A percentile compares a stretch with the other conserved stretches of the same genome.
Conservation (phyloP, 2,113 vertebrate species). For the Climacteris rufus region DNA sequence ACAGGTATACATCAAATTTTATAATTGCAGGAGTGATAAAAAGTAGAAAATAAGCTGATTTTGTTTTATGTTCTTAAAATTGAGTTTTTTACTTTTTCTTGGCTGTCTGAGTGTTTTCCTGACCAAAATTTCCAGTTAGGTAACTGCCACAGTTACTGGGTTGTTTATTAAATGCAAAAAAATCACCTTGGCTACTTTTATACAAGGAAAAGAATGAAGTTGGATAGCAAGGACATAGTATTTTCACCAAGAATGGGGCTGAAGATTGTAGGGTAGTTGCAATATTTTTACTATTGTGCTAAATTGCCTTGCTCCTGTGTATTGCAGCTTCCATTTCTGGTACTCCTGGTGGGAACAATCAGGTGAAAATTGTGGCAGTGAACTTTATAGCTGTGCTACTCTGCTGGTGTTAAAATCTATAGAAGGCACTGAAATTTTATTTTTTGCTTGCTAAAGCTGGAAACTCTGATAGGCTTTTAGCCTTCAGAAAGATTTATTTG, state of each 20-base stretch:
- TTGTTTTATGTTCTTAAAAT: neutral
- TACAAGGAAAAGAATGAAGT: neutral
- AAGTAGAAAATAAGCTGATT: neutral
- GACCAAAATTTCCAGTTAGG: neutral
- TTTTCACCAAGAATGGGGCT: neutral
- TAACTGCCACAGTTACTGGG: neutral
- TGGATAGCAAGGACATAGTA: neutral
- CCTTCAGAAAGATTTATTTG: neutral
- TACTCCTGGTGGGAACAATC: neutral
- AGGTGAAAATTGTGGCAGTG: neutral
- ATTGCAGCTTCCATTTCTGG: neutral
- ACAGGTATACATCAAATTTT: conserved; percentile 76
- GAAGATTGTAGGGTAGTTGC: neutral
- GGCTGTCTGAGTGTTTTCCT: neutral
- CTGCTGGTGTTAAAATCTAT: neutral
- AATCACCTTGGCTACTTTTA: neutral
- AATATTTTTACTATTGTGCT: neutral
- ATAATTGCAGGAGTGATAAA: neutral
- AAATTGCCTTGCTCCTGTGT: neutral
- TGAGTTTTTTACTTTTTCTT: neutral
- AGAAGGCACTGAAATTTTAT: neutral
- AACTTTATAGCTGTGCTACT: neutral
- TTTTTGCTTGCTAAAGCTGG: neutral
- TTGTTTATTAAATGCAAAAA: neutral
- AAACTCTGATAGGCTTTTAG: neutral